These are phyloP conservation scores for Calameuta pallipes DNA, from an alignment of 2,888 invertebrate genomes.

Conservation along the genomic window DNA sequence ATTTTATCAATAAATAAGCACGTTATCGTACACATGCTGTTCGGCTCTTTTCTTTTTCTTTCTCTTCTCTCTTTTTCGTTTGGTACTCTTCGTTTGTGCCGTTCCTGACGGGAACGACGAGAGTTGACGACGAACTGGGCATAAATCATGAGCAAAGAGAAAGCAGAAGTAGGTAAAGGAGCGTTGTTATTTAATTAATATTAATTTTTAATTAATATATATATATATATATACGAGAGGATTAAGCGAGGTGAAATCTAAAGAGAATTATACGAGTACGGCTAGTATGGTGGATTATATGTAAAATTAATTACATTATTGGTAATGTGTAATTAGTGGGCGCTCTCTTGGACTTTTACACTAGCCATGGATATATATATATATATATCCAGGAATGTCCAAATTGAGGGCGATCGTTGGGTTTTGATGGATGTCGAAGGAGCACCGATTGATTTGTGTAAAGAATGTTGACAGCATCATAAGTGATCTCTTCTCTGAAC, in stretches of 20 bases:
- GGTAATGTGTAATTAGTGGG: conserved; percentile 29
- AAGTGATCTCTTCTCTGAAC: background rate
- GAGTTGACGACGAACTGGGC: conserved; percentile 22
- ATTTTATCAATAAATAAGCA: background rate
- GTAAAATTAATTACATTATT: conserved; percentile 34
- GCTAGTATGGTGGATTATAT: conserved; percentile 6
- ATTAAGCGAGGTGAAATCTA: conserved; percentile 21
- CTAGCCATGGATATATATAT: conserved; percentile 22
- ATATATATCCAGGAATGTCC: conserved; percentile 1
- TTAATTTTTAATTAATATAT: conserved; percentile 29
- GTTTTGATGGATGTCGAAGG: background rate
- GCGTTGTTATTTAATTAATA: conserved; percentile 31
- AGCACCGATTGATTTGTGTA: background rate
- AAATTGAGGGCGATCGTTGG: background rate
- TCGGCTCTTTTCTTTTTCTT: background rate
- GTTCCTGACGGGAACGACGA: background rate
- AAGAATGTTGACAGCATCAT: background rate
- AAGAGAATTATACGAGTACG: conserved; percentile 30
- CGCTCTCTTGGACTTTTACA: conserved; percentile 28
- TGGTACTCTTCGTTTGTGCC: background rate
- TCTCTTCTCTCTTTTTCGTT: background rate
- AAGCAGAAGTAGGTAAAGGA: conserved; percentile 2
- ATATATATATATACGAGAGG: background rate
- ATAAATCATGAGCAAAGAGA: conserved; percentile 30
- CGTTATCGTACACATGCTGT: background rate